Evolutionary conservation across 2,113 vertebrate genomes (phyloP).

Genomic region (Sinocyclocheilus anophthalmus): DNA sequence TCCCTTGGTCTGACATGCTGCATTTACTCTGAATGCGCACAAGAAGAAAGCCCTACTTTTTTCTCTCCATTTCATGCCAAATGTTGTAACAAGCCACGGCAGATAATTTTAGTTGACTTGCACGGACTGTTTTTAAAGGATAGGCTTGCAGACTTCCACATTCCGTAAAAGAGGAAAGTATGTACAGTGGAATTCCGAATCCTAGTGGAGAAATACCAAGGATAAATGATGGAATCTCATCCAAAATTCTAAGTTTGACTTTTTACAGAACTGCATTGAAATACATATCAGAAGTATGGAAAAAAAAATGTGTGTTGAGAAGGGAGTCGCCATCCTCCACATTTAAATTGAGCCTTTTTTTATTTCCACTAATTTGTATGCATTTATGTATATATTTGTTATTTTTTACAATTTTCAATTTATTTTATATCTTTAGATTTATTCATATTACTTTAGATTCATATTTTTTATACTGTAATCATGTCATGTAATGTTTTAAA

Average conservation of each 20-base stretch:
- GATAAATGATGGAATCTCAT: not conserved
- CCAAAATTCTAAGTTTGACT: not conserved
- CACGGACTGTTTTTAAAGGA: constrained; percentile 66
- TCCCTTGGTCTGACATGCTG: constrained; percentile 71
- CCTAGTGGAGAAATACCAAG: constrained; percentile 55
- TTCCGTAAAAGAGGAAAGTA: constrained; percentile 66
- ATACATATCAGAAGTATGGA: not conserved
- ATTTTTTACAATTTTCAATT: no score
- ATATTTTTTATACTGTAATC: no score
- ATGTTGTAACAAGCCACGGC: constrained; percentile 77
- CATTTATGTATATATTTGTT: no score
- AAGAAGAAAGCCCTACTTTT: constrained; percentile 65
- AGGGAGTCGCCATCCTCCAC: no score
- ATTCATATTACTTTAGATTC: no score
- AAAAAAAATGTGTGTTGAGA: no score
- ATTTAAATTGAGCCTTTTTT: no score
- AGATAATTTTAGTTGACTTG: constrained; percentile 71
- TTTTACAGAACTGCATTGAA: not conserved
- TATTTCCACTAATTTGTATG: no score
- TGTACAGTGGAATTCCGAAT: constrained; percentile 67
- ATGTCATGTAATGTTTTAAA: no score
- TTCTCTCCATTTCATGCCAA: constrained; percentile 53
- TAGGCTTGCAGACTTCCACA: constrained; percentile 68
- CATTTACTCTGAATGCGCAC: constrained; percentile 74
- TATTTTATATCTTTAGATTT: no score